Evolutionary conservation across 2,888 invertebrate genomes (phyloP).

Genomic region (Scelioninae gen. 2): DNA sequence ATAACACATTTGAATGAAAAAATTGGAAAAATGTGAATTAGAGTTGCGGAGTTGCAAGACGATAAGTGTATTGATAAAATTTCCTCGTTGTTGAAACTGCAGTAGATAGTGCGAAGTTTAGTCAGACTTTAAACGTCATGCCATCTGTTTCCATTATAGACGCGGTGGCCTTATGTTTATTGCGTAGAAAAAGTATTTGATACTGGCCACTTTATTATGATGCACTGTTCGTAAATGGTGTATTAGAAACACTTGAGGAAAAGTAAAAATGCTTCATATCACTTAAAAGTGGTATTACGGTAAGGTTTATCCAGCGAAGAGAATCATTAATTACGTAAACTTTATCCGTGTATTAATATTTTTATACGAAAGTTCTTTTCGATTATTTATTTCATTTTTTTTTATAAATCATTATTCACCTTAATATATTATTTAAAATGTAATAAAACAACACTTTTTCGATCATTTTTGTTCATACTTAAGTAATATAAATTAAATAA

Average conservation of each 20-base stretch:
- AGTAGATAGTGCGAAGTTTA: slow-evolving; percentile 46
- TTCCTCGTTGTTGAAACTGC: slow-evolving; percentile 26
- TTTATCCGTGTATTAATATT: background rate
- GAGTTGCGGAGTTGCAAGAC: slow-evolving; percentile 7
- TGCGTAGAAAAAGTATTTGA: slow-evolving; percentile 18
- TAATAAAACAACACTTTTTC: too few species aligned
- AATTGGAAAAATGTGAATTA: slow-evolving; percentile 17
- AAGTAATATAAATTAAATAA: too few species aligned
- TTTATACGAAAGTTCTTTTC: too few species aligned
- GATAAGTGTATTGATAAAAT: slow-evolving; percentile 37
- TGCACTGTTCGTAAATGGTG: slow-evolving; percentile 18
- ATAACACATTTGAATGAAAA: too few species aligned
- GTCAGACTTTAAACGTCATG: slow-evolving; percentile 40
- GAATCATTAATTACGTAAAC: slow-evolving; percentile 2
- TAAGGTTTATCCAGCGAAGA: background rate
- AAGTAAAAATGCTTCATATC: slow-evolving; percentile 23
- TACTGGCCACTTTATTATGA: slow-evolving; percentile 26
- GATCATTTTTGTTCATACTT: too few species aligned
- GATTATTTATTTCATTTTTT: too few species aligned
- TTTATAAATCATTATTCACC: too few species aligned
- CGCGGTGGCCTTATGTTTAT: slow-evolving; percentile 27
- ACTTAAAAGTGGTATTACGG: slow-evolving; percentile 14
- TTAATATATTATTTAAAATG: too few species aligned
- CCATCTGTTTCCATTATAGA: slow-evolving; percentile 25
- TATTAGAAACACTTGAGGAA: slow-evolving; percentile 32